phyloP scores from a whole-genome alignment of 2,888 invertebrate species.

The Ectobius pallidus region DNA sequence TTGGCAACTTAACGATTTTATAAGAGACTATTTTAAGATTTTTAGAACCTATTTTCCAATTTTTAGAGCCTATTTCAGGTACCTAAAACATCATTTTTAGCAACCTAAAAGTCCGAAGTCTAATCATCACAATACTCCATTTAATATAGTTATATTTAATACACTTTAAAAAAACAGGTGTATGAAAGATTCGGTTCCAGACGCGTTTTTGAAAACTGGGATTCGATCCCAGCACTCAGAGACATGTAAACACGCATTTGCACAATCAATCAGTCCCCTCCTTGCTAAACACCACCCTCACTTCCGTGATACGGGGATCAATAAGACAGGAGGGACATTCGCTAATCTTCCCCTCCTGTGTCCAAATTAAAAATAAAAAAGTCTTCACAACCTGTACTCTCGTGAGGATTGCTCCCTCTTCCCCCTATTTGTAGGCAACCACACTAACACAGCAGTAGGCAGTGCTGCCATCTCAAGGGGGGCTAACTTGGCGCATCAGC shows the following conservation, averaged over 20 bases:
- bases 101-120: too few species aligned
- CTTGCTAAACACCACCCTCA: background rate
- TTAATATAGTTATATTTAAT: too few species aligned
- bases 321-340: slow-evolving; percentile 28
- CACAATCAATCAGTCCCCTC: slow-evolving; percentile 10
- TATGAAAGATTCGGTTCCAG: too few species aligned
- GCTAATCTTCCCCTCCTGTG: slow-evolving; percentile 31
- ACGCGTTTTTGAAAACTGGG: too few species aligned
- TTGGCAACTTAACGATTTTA: too few species aligned
- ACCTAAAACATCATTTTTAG: too few species aligned
- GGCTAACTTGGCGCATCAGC: background rate
- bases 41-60: too few species aligned
- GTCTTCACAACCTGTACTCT: background rate
- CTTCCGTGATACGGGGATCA: slow-evolving; percentile 29
- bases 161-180: too few species aligned
- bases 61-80: too few species aligned
- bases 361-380: slow-evolving; percentile 1
- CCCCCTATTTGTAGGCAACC: slow-evolving; percentile 38
- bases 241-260: background rate
- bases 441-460: slow-evolving; percentile 35
- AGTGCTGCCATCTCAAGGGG: slow-evolving; percentile 33
- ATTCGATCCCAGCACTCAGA: too few species aligned
- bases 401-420: background rate
- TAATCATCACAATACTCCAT: too few species aligned
- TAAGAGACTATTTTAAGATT: too few species aligned